phyloP scores from a whole-genome alignment of 2,888 invertebrate genomes.

The Leptodirus hochenwartii region DNA sequence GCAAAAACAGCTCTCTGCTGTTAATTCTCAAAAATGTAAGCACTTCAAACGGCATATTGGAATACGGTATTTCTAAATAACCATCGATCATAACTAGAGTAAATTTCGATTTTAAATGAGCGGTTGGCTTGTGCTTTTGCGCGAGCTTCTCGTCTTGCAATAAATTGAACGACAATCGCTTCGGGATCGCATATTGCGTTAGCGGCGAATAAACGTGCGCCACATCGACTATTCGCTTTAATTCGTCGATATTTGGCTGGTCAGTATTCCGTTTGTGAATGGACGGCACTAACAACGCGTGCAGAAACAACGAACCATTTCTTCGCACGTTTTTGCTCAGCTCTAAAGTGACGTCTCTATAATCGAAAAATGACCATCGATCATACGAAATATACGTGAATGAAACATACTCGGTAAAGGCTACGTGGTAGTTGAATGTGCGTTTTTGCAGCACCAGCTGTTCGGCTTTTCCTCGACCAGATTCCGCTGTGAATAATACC shows the following conservation, averaged over 20 bases:
- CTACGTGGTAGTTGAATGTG: conserved; percentile 45
- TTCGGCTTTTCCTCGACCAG: conserved; percentile 34
- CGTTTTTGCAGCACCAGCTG: conserved; percentile 38
- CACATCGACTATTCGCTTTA: conserved; percentile 39
- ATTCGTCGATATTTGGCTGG: conserved; percentile 32
- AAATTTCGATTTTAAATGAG: conserved; percentile 57
- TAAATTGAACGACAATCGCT: conserved; percentile 55
- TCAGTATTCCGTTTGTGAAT: conserved; percentile 33
- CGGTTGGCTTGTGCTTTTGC: conserved; percentile 34
- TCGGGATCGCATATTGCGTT: conserved; percentile 57
- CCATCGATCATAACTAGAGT: conserved; percentile 66
- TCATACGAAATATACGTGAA: conserved; percentile 5
- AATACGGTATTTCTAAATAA: conserved; percentile 21
- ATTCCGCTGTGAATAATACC: conserved; percentile 47
- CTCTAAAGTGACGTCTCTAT: conserved; percentile 45
- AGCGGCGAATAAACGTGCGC: conserved; percentile 44
- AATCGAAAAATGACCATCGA: conserved; percentile 15
- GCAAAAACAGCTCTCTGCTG: conserved; percentile 48
- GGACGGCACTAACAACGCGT: conserved; percentile 50
- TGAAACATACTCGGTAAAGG: conserved; percentile 30
- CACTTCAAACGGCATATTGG: conserved; percentile 21
- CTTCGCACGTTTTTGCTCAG: conserved; percentile 56
- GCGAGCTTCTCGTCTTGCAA: conserved; percentile 32
- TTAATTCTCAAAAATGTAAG: conserved; percentile 33
- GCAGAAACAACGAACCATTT: conserved; percentile 73